Evolutionary conservation across 2,888 invertebrate species (phyloP).

Genomic region (Lasioglossum pauxillum): DNA sequence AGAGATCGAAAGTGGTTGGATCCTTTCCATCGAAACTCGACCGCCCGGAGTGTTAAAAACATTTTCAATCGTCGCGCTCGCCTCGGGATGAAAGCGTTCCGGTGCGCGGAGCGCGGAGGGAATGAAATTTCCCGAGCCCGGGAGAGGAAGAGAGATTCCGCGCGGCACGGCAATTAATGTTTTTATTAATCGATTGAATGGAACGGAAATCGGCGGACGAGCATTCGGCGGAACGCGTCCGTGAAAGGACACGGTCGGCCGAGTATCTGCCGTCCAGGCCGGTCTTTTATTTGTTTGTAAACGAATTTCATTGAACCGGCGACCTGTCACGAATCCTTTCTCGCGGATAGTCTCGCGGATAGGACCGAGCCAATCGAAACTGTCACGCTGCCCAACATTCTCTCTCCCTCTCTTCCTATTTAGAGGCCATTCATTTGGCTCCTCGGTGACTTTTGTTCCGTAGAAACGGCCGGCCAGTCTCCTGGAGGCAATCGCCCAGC

Average conservation of each 20-base stretch:
- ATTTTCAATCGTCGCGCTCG: not conserved
- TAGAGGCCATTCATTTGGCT: slow-evolving; percentile 35
- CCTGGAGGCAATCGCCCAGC: not conserved
- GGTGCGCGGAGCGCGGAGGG: not conserved
- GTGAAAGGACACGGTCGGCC: slow-evolving; percentile 29
- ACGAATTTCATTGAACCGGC: slow-evolving; percentile 64
- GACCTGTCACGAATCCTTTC: slow-evolving; percentile 31
- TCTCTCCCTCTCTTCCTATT: slow-evolving; percentile 1
- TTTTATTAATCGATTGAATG: slow-evolving; percentile 55
- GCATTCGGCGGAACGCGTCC: slow-evolving; percentile 24
- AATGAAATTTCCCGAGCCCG: not conserved
- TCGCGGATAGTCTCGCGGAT: slow-evolving; percentile 11
- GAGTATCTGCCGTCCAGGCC: slow-evolving; percentile 17
- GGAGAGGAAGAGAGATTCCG: not conserved
- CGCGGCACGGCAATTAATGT: slow-evolving; percentile 44
- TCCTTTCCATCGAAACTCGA: not conserved
- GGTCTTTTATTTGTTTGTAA: slow-evolving; percentile 57
- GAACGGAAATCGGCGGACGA: slow-evolving; percentile 12
- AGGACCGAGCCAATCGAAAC: slow-evolving; percentile 21
- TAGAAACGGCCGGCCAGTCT: not conserved
- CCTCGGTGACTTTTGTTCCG: slow-evolving; percentile 25
- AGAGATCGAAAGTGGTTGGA: not conserved
- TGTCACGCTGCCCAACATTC: slow-evolving; percentile 1
- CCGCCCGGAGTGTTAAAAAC: not conserved
- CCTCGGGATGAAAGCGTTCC: not conserved